A percentile compares a stretch with the other conserved stretches of the same genome.
Evolutionary conservation across 37 sponge, comb jelly and placozoan genomes (phyloP).

Genomic region (Chondrilla cf. caribensis): DNA sequence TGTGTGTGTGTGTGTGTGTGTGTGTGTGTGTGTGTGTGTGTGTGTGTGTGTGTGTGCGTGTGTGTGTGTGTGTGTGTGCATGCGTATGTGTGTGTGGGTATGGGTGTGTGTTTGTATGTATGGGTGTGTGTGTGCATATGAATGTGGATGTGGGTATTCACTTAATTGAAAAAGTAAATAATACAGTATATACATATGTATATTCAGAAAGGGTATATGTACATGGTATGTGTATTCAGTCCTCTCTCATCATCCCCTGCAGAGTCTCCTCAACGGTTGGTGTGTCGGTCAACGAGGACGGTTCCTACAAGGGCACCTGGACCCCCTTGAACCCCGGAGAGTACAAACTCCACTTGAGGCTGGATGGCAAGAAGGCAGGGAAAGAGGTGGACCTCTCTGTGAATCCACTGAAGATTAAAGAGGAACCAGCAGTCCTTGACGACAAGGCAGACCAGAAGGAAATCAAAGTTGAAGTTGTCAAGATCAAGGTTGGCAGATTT

Average conservation of each 20-base stretch:
- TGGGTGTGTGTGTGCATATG: no score
- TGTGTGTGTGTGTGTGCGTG: no score
- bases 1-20: no score
- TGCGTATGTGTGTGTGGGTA: no score
- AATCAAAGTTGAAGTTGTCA: conserved; percentile 6
- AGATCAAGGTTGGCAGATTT: background rate
- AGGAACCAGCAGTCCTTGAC: background rate
- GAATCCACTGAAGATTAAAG: background rate
- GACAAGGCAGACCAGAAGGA: conserved; percentile 12
- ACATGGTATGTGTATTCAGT: background rate
- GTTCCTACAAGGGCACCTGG: conserved; percentile 84
- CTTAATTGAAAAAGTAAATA: no score
- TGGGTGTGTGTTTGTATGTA: no score
- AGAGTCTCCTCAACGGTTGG: conserved; percentile 58
- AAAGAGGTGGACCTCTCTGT: conserved; percentile 8
- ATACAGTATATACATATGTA: no score
- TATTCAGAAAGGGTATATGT: no score
- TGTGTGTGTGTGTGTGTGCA: no score
- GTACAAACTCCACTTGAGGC: conserved; percentile 73
- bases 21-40: no score
- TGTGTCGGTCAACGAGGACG: conserved; percentile 61
- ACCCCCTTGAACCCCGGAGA: conserved; percentile 66
- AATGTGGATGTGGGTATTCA: no score
- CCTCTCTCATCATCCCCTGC: background rate
- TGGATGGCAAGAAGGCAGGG: conserved; percentile 81